Evolutionary conservation across 1,140 invertebrate genomes (phyloP).

Genomic region (Drosophila nasuta): DNA sequence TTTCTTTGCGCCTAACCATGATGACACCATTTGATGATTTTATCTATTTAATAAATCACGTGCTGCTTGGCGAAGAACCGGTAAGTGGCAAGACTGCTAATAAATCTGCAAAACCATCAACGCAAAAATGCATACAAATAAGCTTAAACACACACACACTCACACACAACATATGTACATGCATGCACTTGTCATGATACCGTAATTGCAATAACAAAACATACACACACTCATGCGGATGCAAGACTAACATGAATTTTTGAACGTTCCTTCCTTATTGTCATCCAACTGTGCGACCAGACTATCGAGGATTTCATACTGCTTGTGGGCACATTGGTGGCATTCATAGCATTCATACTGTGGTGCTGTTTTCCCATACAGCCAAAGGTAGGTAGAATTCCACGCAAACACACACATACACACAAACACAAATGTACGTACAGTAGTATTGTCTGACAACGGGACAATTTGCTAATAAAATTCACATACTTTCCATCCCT

Average conservation of each 20-base stretch:
- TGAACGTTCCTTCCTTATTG: not conserved
- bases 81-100: constrained; percentile 80
- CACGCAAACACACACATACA: constrained; percentile 15
- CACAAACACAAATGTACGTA: constrained; percentile 31
- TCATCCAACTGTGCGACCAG: constrained; percentile 66
- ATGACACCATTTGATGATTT: constrained; percentile 88
- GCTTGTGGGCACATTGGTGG: constrained; percentile 87
- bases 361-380: constrained; percentile 89
- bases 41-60: constrained; percentile 87
- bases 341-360: constrained; percentile 87
- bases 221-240: not conserved
- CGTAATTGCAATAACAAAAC: constrained; percentile 11
- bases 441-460: not conserved
- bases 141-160: not conserved
- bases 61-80: constrained; percentile 87
- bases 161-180: not conserved
- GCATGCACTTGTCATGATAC: constrained; percentile 1
- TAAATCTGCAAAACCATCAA: not conserved
- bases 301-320: constrained; percentile 88
- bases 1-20: constrained; percentile 44
- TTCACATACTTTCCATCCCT: no score
- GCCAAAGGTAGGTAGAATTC: constrained; percentile 85
- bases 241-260: constrained; percentile 14
- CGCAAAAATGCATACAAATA: not conserved
- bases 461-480: not conserved